These are phyloP conservation scores for Eretmocerus hayati DNA, from an alignment of 2,888 invertebrate species.

Conservation along the genomic window DNA sequence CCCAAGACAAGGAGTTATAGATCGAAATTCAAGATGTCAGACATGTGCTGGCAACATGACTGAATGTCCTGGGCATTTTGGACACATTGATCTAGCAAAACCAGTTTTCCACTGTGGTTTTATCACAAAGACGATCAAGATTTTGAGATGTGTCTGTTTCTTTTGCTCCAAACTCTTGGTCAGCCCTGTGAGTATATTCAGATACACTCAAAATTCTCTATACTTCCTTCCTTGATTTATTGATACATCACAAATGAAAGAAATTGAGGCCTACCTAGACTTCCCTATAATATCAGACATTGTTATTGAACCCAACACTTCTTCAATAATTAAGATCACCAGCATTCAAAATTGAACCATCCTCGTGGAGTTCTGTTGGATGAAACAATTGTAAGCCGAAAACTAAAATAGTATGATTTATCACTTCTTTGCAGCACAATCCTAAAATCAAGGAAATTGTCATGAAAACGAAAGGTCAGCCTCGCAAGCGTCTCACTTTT, in stretches of 20 bases:
- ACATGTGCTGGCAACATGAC: conserved; percentile 97
- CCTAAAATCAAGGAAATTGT: conserved; percentile 92
- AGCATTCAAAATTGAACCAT: too few relatives aligned
- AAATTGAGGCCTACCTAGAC: too few relatives aligned
- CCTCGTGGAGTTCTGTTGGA: too few relatives aligned
- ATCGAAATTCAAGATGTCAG: conserved; percentile 86
- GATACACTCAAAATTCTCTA: neutral
- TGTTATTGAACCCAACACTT: too few relatives aligned
- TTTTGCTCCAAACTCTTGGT: conserved; percentile 96
- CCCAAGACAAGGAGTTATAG: conserved; percentile 96
- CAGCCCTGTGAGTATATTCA: conserved; percentile 50
- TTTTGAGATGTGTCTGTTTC: conserved; percentile 97
- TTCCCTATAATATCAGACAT: too few relatives aligned
- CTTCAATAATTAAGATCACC: too few relatives aligned
- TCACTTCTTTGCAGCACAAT: conserved; percentile 58
- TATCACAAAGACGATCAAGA: conserved; percentile 93
- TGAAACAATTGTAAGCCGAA: too few relatives aligned
- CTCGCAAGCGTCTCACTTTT: conserved; percentile 86
- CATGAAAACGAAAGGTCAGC: conserved; percentile 93
- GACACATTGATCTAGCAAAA: conserved; percentile 95
- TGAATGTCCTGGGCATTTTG: conserved; percentile 99
- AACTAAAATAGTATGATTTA: neutral
- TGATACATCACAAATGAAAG: too few relatives aligned
- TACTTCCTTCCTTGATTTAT: too few relatives aligned
- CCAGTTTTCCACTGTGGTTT: conserved; percentile 99